These are phyloP conservation scores for Erpornis zantholeuca DNA, from an alignment of 2,113 vertebrate genomes.

Conservation along the genomic window DNA sequence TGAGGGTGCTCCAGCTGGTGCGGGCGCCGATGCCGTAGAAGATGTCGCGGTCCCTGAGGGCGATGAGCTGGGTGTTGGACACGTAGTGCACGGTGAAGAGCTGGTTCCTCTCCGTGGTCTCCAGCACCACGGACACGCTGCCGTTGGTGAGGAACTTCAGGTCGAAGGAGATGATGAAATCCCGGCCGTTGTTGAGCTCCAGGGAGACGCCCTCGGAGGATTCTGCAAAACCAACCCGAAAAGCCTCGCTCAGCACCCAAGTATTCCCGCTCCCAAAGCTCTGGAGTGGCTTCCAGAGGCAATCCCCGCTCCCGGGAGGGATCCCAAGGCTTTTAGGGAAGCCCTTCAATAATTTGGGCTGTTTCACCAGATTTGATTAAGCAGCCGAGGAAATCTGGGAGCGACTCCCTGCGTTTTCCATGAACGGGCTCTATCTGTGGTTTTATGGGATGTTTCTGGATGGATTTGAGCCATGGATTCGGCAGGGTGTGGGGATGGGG, in stretches of 20 bases:
- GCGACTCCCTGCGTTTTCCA: background rate
- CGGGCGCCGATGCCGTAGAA: slow-evolving; percentile 90
- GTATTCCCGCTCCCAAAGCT: fast-evolving
- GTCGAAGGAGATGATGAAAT: slow-evolving; percentile 95
- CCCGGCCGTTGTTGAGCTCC: slow-evolving; percentile 86
- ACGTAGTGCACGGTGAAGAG: slow-evolving; percentile 90
- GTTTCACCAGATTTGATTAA: background rate
- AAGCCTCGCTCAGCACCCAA: fast-evolving
- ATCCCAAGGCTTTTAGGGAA: background rate
- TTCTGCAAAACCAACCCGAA: slow-evolving; percentile 71
- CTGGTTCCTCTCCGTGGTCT: slow-evolving; percentile 90
- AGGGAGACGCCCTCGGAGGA: slow-evolving; percentile 87
- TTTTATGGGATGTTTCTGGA: background rate
- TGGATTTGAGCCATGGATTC: background rate
- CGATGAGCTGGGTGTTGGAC: slow-evolving; percentile 86
- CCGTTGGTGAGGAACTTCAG: slow-evolving; percentile 89
- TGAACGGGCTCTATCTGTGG: background rate
- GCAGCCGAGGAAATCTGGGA: background rate
- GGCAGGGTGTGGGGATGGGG: background rate
- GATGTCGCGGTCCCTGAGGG: slow-evolving; percentile 85
- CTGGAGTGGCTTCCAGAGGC: background rate
- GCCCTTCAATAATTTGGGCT: background rate
- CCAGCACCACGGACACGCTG: slow-evolving; percentile 89
- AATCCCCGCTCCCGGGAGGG: background rate
- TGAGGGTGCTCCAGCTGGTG: slow-evolving; percentile 88